A percentile compares a stretch with the other conserved stretches of the same genome.
These are phyloP conservation scores for Dipodomys stephensi DNA, from an alignment of 2,113 vertebrate genomes.

Conservation along the genomic window DNA sequence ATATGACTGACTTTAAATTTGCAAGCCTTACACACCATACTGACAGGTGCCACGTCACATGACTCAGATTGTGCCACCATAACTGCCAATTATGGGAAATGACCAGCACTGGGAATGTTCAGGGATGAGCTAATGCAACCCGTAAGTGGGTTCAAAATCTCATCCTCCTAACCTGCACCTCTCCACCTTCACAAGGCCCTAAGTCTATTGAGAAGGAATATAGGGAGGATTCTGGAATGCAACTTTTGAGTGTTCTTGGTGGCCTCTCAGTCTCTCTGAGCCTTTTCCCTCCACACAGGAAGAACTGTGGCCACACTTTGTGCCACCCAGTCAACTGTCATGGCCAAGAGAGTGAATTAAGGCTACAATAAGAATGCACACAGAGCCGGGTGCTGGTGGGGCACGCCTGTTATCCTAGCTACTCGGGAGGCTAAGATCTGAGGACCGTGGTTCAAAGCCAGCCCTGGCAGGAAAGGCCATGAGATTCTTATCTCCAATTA, in stretches of 20 bases:
- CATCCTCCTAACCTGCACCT: not conserved
- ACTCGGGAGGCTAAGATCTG: no score
- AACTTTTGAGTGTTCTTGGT: not conserved
- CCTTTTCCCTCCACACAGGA: not conserved
- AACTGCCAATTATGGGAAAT: not conserved
- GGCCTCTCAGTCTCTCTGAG: not conserved
- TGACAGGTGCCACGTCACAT: not conserved
- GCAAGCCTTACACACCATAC: not conserved
- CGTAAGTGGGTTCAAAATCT: not conserved
- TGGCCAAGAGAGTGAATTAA: not conserved
- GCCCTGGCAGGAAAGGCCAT: no score
- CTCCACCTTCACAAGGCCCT: not conserved
- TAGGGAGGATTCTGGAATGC: not conserved
- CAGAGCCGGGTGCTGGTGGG: no score
- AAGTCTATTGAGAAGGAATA: constrained; percentile 13
- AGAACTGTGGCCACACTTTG: not conserved
- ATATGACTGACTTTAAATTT: not conserved
- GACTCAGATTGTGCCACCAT: not conserved
- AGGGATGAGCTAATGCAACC: not conserved
- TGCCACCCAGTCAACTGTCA: not conserved
- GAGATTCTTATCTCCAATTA: no score
- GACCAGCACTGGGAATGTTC: not conserved
- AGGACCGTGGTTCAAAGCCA: no score
- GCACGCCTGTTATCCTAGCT: no score
- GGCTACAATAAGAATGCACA: not conserved